Conservation (phyloP, 2,888 invertebrate genomes). For the Lutraria lutraria region DNA sequence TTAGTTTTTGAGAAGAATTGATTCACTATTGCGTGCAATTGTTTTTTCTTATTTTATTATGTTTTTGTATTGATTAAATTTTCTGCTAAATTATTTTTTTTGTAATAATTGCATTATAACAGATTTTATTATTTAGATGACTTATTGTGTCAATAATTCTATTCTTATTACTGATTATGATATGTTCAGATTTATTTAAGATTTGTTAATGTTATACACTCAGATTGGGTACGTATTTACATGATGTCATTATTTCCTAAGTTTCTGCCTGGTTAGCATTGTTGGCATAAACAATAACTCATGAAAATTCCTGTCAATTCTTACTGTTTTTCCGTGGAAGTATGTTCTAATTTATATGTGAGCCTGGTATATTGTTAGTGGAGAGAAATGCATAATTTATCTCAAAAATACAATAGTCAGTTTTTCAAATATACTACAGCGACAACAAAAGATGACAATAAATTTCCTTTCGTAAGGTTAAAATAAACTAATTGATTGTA, state of each 20-base stretch:
- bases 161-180: too few relatives aligned
- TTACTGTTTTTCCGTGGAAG: neutral
- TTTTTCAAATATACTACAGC: neutral
- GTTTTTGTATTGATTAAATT: too few relatives aligned
- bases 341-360: neutral
- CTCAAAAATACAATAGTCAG: neutral
- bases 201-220: neutral
- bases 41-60: too few relatives aligned
- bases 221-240: neutral
- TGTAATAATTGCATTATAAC: too few relatives aligned
- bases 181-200: too few relatives aligned
- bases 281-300: constrained; percentile 11
- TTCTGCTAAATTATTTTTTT: too few relatives aligned
- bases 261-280: constrained; percentile 15
- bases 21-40: too few relatives aligned
- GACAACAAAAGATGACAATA: neutral
- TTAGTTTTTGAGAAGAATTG: neutral
- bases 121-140: too few relatives aligned
- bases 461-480: neutral
- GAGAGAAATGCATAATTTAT: neutral
- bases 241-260: constrained; percentile 7
- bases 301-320: neutral
- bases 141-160: too few relatives aligned
- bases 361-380: neutral
- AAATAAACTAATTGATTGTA: neutral